Evolutionary conservation across 2,113 vertebrate genomes (phyloP).

Genomic region (Tenebrosternarchus preto): DNA sequence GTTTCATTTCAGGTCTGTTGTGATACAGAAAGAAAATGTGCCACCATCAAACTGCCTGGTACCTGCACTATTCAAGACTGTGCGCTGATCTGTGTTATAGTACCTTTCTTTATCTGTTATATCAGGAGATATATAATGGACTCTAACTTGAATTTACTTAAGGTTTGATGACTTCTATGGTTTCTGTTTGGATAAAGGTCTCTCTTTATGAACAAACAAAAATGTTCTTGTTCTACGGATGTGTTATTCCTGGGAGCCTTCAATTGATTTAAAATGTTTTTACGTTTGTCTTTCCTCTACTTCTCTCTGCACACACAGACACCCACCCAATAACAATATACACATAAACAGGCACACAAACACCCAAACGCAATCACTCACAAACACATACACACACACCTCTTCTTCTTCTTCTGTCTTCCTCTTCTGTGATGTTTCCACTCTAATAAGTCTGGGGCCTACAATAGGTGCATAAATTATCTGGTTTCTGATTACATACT

Average conservation of each 20-base stretch:
- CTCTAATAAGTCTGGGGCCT: slow-evolving; percentile 45
- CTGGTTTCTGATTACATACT: slow-evolving; percentile 45
- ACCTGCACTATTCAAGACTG: no score
- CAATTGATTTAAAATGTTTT: neutral
- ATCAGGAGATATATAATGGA: no score
- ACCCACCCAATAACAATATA: slow-evolving; percentile 7
- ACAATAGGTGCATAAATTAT: slow-evolving; percentile 35
- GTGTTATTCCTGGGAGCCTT: slow-evolving; percentile 28
- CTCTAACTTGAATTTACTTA: no score
- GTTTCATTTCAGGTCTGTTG: no score
- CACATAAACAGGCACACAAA: slow-evolving; percentile 33
- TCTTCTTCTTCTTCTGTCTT: slow-evolving; percentile 12
- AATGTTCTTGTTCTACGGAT: neutral
- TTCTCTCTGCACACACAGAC: slow-evolving; percentile 15
- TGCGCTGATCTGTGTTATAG: no score
- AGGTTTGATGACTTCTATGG: no score
- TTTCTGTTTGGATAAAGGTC: no score
- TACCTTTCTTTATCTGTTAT: no score
- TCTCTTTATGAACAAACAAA: neutral
- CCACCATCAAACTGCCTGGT: no score
- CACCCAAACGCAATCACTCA: slow-evolving; percentile 28
- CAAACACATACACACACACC: slow-evolving; percentile 25
- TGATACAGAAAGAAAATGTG: no score
- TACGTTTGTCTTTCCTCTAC: slow-evolving; percentile 18
- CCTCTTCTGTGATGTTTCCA: slow-evolving; percentile 49